These are phyloP conservation scores for Deroplatys truncata DNA, from an alignment of 2,888 invertebrate species.

Conservation along the genomic window DNA sequence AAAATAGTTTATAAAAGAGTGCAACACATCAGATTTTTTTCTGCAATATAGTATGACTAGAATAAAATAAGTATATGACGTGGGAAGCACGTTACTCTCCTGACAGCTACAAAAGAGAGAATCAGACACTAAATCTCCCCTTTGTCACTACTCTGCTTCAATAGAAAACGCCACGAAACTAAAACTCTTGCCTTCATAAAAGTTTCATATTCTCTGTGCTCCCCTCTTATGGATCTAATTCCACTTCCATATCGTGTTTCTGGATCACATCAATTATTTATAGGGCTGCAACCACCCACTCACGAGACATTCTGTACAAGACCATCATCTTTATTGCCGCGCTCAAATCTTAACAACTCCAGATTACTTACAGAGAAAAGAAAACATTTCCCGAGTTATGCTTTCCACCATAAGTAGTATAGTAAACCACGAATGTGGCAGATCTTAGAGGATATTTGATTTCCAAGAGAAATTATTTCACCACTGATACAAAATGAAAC, in stretches of 20 bases:
- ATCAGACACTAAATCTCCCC: background rate
- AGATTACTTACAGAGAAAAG: background rate
- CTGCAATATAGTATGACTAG: no score
- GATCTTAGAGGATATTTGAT: no score
- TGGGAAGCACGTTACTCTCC: background rate
- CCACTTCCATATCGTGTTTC: background rate
- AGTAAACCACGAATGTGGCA: no score
- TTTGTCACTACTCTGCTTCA: background rate
- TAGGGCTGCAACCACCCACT: background rate
- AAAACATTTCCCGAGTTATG: background rate
- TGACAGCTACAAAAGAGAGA: background rate
- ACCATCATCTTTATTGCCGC: background rate
- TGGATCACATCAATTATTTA: background rate
- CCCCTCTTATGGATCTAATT: background rate
- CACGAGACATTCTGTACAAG: background rate
- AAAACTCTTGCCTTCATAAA: background rate
- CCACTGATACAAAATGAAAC: no score
- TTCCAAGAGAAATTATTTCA: no score
- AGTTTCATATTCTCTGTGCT: background rate
- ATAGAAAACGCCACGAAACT: background rate
- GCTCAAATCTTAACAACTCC: background rate
- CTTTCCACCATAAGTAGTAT: no score
- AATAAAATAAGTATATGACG: no score
- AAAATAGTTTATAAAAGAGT: no score
- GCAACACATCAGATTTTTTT: no score